phyloP scores from a whole-genome alignment of 2,888 invertebrate species.

The Mantis religiosa region DNA sequence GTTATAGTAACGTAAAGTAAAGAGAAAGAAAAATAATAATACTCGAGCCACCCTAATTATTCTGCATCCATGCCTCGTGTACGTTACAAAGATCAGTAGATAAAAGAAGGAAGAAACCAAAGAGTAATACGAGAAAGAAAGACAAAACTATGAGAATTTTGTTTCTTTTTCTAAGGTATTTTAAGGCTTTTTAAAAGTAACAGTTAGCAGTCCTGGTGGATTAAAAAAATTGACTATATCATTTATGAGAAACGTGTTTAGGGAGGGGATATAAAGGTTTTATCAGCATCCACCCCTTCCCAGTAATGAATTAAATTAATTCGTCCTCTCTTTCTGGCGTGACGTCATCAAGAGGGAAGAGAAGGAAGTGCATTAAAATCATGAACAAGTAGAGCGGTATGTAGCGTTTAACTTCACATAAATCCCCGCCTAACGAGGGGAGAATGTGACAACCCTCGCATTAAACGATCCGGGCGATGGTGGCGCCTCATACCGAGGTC shows the following conservation, averaged over 20 bases:
- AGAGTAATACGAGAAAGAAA: too few species aligned
- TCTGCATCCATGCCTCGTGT: too few species aligned
- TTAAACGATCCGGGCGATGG: background rate
- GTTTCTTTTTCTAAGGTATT: background rate
- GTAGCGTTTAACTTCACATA: background rate
- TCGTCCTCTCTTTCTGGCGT: background rate
- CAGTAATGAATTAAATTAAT: background rate
- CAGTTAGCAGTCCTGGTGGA: background rate
- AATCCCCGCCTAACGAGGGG: background rate
- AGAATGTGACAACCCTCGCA: background rate
- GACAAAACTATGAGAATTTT: background rate
- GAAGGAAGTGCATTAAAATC: background rate
- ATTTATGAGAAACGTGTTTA: background rate
- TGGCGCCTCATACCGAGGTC: background rate
- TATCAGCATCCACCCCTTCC: background rate
- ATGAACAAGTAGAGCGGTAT: background rate
- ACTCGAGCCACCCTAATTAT: too few species aligned
- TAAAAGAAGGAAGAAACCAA: too few species aligned
- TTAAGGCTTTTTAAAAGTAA: background rate
- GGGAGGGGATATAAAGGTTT: background rate
- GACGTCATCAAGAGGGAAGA: background rate
- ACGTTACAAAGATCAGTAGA: too few species aligned
- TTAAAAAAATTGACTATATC: background rate
- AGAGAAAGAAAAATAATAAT: too few species aligned
- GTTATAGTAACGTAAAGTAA: too few species aligned